These are phyloP conservation scores for Melanostigma gelatinosum DNA, from an alignment of 2,113 vertebrate genomes.

Conservation along the genomic window DNA sequence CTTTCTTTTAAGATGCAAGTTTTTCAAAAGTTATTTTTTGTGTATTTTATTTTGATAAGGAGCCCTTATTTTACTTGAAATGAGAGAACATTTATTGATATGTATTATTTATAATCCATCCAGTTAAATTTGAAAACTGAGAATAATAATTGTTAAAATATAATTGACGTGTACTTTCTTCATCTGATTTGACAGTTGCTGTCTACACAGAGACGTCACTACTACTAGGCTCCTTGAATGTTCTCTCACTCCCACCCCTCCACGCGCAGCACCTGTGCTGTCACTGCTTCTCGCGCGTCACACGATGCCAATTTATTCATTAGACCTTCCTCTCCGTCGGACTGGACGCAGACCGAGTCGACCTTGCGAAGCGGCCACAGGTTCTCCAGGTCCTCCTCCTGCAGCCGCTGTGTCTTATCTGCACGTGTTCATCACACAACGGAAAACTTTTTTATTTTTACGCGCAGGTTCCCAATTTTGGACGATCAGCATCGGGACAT, in stretches of 20 bases:
- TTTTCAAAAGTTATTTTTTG: no score
- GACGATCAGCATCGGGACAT: neutral
- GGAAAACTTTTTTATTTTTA: conserved; percentile 50
- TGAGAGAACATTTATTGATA: no score
- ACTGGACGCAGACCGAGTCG: conserved; percentile 27
- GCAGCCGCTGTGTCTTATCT: neutral
- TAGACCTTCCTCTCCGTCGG: neutral
- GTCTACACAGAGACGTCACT: no score
- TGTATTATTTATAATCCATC: no score
- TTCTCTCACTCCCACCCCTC: neutral
- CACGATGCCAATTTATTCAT: conserved; percentile 25
- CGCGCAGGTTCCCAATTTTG: conserved; percentile 10
- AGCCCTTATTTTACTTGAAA: no score
- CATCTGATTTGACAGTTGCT: no score
- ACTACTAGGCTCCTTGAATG: no score
- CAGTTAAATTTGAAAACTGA: no score
- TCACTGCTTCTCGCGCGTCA: conserved; percentile 52
- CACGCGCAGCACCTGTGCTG: conserved; percentile 48
- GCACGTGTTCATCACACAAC: neutral
- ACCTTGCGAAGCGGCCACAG: conserved; percentile 1
- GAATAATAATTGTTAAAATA: no score
- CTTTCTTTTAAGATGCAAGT: no score
- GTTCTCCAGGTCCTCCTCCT: neutral
- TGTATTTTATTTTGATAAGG: no score
- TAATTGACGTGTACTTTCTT: no score